Conservation (phyloP, 1,140 invertebrate species). For the Halesus radiatus region DNA sequence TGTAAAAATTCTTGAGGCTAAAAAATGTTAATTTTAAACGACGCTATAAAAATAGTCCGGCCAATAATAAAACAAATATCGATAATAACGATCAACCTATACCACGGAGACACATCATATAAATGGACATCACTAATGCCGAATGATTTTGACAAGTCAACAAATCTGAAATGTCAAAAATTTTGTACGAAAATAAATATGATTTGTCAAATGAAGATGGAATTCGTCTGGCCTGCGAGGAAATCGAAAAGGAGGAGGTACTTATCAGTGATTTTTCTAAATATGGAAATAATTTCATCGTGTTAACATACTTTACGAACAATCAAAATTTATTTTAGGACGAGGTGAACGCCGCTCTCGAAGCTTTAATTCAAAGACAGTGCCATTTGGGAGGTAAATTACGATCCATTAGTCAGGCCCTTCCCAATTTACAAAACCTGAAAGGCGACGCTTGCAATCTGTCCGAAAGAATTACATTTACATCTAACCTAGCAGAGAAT, state of each 20-base stretch:
- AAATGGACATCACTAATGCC: neutral
- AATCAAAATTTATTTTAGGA: conserved; percentile 43
- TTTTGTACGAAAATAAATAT: conserved; percentile 55
- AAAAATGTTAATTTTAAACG: no score
- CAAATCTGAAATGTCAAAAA: conserved; percentile 53
- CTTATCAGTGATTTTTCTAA: neutral
- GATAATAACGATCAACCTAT: no score
- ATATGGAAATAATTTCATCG: neutral
- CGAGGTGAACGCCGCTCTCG: conserved; percentile 53
- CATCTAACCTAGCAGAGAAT: conserved; percentile 91
- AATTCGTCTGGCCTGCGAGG: conserved; percentile 53
- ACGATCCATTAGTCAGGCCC: conserved; percentile 65
- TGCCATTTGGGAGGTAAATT: conserved; percentile 64
- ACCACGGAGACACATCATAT: no score
- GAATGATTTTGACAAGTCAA: conserved; percentile 51
- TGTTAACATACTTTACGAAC: neutral
- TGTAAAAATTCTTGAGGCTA: no score
- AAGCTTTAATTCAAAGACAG: conserved; percentile 54
- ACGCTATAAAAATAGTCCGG: no score
- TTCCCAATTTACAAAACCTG: conserved; percentile 64
- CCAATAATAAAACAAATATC: no score
- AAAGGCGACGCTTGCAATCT: conserved; percentile 68
- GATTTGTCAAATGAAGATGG: conserved; percentile 56
- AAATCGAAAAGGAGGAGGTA: conserved; percentile 57
- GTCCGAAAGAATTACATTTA: conserved; percentile 88